Evolutionary conservation across 2,888 invertebrate genomes (phyloP), one percentile per base, ranked within the genome.

Genomic region (Sinhomidia bicolor): DNA sequence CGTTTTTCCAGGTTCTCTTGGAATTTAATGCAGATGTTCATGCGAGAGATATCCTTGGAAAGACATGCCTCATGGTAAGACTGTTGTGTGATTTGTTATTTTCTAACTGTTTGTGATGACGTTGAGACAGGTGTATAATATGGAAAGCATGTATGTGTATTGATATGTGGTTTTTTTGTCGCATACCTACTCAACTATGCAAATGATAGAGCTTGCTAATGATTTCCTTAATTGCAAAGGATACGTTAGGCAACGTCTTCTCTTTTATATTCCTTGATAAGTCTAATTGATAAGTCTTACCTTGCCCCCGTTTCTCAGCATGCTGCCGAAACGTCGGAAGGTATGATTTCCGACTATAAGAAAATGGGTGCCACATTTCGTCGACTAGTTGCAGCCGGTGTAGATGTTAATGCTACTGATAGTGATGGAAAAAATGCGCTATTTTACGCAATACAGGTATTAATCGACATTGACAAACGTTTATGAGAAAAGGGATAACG

Each of bases 1-100:
- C 20, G 1, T 74, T 20, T 10, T 65, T 68, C 3, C 71, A 92
- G 92, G 91, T 92, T 17, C 88, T 92, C 3, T 87, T 92, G 4
- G 92, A 92, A 57, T 92, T 91, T 62, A 92, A 92, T 36, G 92
- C 92, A 14, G 92, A 92, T 84, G 91, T 92, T 44, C 91, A 92
- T 78, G 90, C 91, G 20, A 90, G 90, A 78, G 92, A 92, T 78
- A 71, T 83, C 51, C 44, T 88, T 0, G 91, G 91, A 44, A 91
- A 92, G 62, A 91, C 91, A 6, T 89, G 90, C 6, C 89, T 92
- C 9, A 88, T 88, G 88, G 88, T 88, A 29, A 88, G 85, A 4
- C 14, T 23, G 10, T 6, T n/a, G n/a, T n/a, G n/a, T n/a, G n/a
- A n/a, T n/a, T n/a, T n/a, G n/a, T n/a, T n/a, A n/a, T n/a, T n/a